Percentiles rank a stretch among this genome's conserved stretches.
Conservation (phyloP, 2,797 vertebrate species). For the Rhinogobio ventralis region DNA sequence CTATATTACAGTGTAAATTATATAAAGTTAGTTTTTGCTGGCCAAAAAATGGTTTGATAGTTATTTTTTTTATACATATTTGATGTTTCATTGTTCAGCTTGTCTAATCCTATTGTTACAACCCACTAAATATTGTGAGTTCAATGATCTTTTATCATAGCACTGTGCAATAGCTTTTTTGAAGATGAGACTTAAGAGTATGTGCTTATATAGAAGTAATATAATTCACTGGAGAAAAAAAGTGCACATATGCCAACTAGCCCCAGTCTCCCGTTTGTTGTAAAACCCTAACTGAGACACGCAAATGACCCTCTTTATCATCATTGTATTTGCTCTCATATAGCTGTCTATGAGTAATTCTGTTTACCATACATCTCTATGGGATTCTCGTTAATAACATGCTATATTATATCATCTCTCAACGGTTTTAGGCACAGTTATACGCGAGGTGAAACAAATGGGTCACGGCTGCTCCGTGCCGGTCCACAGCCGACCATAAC, state of each 20-base stretch:
- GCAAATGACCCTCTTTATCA: neutral
- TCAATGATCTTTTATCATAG: neutral
- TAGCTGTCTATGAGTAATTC: neutral
- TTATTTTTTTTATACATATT: neutral
- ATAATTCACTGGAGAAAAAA: neutral
- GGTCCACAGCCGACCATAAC: slow-evolving; percentile 7
- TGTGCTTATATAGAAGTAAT: neutral
- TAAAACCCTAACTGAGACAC: neutral
- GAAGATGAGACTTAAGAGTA: neutral
- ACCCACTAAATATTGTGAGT: neutral
- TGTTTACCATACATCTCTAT: neutral
- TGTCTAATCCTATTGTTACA: neutral
- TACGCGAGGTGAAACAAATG: slow-evolving; percentile 27
- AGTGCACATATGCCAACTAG: neutral
- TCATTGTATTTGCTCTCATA: neutral
- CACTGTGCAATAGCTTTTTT: neutral
- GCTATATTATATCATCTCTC: neutral
- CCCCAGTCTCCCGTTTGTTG: neutral
- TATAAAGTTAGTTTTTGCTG: neutral
- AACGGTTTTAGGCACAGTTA: neutral
- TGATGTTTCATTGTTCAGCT: neutral
- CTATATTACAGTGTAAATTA: neutral
- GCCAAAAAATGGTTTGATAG: neutral
- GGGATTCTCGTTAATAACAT: neutral
- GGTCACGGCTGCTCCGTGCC: slow-evolving; percentile 14